Conservation (phyloP, 2,797 vertebrate genomes). For the Muraenolepis orangiensis region DNA sequence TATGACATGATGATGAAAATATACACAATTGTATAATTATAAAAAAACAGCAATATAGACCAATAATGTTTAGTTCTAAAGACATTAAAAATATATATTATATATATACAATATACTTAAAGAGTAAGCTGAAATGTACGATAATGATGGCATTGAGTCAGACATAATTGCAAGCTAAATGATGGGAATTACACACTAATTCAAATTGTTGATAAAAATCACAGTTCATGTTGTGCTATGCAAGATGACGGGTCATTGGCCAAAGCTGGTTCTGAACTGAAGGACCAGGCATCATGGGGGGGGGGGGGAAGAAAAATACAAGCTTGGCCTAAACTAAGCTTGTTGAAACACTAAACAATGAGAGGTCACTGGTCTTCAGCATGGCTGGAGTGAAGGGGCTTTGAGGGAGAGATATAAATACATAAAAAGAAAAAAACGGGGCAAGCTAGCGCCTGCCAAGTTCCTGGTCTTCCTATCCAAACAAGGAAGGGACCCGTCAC, state of each 20-base stretch:
- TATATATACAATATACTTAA: background rate
- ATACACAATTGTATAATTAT: background rate
- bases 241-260: constrained; percentile 1
- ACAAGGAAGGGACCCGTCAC: constrained; percentile 59
- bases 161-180: background rate
- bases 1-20: background rate
- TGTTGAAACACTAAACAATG: constrained; percentile 36
- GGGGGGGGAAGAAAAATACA: constrained; percentile 16
- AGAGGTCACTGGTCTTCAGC: constrained; percentile 2
- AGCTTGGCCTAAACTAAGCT: constrained; percentile 19
- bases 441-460: constrained; percentile 31
- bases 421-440: constrained; percentile 47
- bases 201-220: background rate
- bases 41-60: background rate
- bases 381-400: constrained; percentile 2
- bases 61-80: background rate
- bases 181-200: background rate
- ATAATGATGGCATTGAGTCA: background rate
- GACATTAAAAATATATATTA: background rate
- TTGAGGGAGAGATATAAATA: constrained; percentile 17
- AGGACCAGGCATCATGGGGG: constrained; percentile 18
- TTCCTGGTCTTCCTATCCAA: constrained; percentile 57
- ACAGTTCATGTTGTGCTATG: background rate
- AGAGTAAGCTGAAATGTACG: background rate
- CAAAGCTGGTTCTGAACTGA: constrained; percentile 9